Evolutionary conservation across 2,797 vertebrate species (phyloP).

Genomic region (Steatocranus sp.): DNA sequence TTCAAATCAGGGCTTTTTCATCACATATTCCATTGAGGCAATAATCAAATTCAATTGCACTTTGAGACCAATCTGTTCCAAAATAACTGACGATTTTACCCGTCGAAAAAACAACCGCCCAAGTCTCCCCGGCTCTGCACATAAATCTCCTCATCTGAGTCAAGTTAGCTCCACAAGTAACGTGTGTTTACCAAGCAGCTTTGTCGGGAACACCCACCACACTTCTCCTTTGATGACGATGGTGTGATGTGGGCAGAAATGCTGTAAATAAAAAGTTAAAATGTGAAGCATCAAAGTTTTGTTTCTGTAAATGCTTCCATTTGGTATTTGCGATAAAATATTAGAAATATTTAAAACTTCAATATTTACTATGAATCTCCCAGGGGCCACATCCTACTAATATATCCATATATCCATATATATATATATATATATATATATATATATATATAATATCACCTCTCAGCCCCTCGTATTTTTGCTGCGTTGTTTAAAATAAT

Average conservation of each 20-base stretch:
- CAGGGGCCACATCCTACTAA: neutral
- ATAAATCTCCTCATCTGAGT: constrained; percentile 55
- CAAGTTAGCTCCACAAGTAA: constrained; percentile 41
- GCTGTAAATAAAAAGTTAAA: neutral
- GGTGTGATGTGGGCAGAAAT: neutral
- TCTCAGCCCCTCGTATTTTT: neutral
- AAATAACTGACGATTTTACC: constrained; percentile 48
- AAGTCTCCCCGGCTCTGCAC: constrained; percentile 3
- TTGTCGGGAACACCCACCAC: neutral
- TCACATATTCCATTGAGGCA: constrained; percentile 33
- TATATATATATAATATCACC: neutral
- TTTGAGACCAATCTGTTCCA: constrained; percentile 54
- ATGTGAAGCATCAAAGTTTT: neutral
- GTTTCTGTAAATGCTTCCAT: neutral
- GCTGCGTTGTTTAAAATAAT: neutral
- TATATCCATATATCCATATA: neutral
- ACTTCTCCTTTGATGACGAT: constrained; percentile 30
- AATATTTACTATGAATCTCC: neutral
- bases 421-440: too few relatives aligned
- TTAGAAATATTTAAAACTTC: neutral
- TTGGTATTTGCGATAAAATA: neutral
- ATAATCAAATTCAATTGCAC: constrained; percentile 58
- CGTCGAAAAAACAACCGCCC: constrained; percentile 6
- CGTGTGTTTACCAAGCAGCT: constrained; percentile 32
- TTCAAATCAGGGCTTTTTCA: constrained; percentile 36